phyloP scores from a whole-genome alignment of 2,888 invertebrate genomes.

The Pristionchus arcanus region DNA sequence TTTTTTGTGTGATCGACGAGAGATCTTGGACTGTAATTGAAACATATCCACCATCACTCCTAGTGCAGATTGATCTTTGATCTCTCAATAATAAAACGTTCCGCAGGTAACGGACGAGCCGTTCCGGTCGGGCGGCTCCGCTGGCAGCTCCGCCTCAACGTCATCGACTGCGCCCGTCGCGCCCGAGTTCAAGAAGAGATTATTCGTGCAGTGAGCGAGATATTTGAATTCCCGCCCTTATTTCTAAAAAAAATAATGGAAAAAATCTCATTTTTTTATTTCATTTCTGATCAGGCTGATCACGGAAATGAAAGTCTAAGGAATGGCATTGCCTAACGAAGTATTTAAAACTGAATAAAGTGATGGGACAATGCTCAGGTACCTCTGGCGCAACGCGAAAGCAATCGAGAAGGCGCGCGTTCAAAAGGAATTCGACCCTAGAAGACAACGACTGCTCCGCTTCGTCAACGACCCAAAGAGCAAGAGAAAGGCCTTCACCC shows the following conservation, averaged over 20 bases:
- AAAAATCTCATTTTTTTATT: too few relatives aligned
- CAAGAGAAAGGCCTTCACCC: constrained; percentile 60
- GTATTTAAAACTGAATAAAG: too few relatives aligned
- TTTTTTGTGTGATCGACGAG: too few relatives aligned
- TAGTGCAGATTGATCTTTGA: too few relatives aligned
- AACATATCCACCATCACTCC: not conserved
- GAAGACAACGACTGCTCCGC: constrained; percentile 75
- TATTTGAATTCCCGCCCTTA: not conserved
- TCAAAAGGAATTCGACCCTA: constrained; percentile 78
- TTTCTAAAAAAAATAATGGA: not conserved
- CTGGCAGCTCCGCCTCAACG: constrained; percentile 32
- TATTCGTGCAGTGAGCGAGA: constrained; percentile 48
- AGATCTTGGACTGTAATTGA: not conserved
- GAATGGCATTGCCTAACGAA: too few relatives aligned
- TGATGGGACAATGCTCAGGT: constrained; percentile 57
- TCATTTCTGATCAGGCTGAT: too few relatives aligned
- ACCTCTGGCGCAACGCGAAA: constrained; percentile 79
- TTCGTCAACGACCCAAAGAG: constrained; percentile 76
- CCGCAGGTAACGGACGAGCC: constrained; percentile 53
- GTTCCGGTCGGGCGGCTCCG: constrained; percentile 30
- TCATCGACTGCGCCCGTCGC: constrained; percentile 3
- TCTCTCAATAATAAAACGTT: not conserved
- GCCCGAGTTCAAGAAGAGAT: constrained; percentile 54
- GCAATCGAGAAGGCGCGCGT: constrained; percentile 78
- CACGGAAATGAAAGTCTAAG: too few relatives aligned